Evolutionary conservation across 2,888 invertebrate species (phyloP).

Genomic region (Rhopalosiphum nymphaeae): DNA sequence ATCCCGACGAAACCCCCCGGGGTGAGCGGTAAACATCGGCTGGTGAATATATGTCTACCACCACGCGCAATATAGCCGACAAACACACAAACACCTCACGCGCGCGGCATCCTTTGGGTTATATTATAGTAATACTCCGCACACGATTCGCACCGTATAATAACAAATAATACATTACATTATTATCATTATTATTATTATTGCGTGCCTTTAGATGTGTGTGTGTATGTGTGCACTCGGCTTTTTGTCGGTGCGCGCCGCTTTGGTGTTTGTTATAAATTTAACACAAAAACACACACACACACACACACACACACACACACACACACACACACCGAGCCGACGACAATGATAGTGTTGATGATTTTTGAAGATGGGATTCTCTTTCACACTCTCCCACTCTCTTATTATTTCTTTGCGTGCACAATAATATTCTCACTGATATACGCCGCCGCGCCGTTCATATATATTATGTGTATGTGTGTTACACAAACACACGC

Average conservation of each 20-base stretch:
- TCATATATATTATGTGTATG: not conserved
- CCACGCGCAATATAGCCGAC: not conserved
- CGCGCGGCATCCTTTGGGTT: slow-evolving; percentile 58
- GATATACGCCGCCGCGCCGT: not conserved
- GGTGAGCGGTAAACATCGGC: slow-evolving; percentile 50
- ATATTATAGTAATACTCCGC: not conserved
- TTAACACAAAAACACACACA: slow-evolving; percentile 48
- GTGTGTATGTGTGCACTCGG: not conserved
- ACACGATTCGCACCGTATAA: slow-evolving; percentile 62
- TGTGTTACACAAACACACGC: not conserved
- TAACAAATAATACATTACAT: slow-evolving; percentile 62
- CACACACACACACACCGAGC: not conserved
- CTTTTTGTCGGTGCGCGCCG: slow-evolving; percentile 56
- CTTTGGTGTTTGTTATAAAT: slow-evolving; percentile 62
- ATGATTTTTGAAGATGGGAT: slow-evolving; percentile 33
- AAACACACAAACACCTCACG: slow-evolving; percentile 15
- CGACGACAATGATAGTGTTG: slow-evolving; percentile 48
- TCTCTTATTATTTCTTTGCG: not conserved
- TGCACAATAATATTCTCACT: not conserved
- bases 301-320: not conserved
- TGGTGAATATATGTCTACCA: slow-evolving; percentile 40
- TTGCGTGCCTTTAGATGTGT: slow-evolving; percentile 36
- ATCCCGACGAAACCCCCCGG: slow-evolving; percentile 53
- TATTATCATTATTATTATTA: slow-evolving; percentile 54
- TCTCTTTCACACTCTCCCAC: not conserved